A percentile compares a stretch with the other conserved stretches of the same genome.
These are phyloP conservation scores for Mythimna albipuncta DNA, from an alignment of 2,888 invertebrate species.

Conservation along the genomic window DNA sequence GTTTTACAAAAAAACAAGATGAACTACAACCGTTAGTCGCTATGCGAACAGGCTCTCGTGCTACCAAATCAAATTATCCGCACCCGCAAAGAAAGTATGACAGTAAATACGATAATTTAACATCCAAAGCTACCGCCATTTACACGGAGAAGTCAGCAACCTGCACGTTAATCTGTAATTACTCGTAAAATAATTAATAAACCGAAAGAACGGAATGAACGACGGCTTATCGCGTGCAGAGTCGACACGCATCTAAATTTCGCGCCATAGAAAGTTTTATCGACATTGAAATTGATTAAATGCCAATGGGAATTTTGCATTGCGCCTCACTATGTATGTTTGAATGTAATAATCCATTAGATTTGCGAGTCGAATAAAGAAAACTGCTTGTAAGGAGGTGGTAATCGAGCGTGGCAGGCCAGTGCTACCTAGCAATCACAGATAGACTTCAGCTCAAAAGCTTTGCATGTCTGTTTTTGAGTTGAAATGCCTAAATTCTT, in stretches of 20 bases:
- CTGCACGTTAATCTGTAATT: conserved; percentile 53
- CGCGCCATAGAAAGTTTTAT: conserved; percentile 71
- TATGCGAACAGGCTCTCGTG: conserved; percentile 47
- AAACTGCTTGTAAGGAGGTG: conserved; percentile 42
- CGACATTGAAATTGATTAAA: conserved; percentile 70
- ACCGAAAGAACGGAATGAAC: conserved; percentile 33
- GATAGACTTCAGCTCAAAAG: conserved; percentile 14
- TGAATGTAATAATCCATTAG: conserved; percentile 59
- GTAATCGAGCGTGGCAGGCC: conserved; percentile 50
- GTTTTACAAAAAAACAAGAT: neutral
- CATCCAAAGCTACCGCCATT: conserved; percentile 61
- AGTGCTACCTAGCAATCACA: conserved; percentile 46
- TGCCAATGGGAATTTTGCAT: conserved; percentile 64
- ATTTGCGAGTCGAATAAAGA: conserved; percentile 42
- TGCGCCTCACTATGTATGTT: conserved; percentile 36
- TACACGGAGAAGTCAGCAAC: conserved; percentile 50
- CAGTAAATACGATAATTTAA: conserved; percentile 62
- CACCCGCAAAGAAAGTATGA: conserved; percentile 56
- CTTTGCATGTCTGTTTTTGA: conserved; percentile 1
- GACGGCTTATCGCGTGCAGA: conserved; percentile 58
- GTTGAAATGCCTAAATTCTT: neutral
- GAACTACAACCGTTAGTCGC: conserved; percentile 43
- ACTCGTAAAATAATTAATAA: conserved; percentile 53
- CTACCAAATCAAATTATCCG: conserved; percentile 57
- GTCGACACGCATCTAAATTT: conserved; percentile 65